Conservation (phyloP, 2,113 vertebrate species). For the Phylloscopus trochiloides region DNA sequence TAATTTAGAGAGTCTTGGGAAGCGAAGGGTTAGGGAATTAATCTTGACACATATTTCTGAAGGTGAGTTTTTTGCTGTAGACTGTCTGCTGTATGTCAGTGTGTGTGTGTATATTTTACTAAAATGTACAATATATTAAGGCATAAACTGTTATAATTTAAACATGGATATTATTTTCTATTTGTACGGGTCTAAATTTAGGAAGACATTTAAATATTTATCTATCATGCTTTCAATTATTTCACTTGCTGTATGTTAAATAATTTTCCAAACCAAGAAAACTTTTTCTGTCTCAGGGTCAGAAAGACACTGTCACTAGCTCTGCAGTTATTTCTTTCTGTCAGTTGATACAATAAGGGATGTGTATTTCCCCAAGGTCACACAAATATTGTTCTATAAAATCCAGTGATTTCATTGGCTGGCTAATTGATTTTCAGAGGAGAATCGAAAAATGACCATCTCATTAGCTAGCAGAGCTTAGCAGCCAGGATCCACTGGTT, state of each 20-base stretch:
- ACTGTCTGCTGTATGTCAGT: background rate
- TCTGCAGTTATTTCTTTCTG: background rate
- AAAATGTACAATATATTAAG: background rate
- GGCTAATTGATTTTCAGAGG: background rate
- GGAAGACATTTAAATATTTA: constrained; percentile 3
- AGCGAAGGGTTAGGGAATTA: constrained; percentile 25
- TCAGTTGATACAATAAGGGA: background rate
- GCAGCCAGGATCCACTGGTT: background rate
- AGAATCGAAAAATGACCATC: background rate
- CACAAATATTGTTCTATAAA: background rate
- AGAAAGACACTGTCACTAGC: background rate
- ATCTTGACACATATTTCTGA: constrained; percentile 30
- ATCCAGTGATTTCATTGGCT: background rate
- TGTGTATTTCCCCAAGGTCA: background rate
- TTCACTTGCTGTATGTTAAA: background rate
- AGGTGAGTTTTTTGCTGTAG: background rate
- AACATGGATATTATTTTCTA: background rate
- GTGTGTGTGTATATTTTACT: background rate
- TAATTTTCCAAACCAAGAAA: background rate
- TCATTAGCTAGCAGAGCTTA: background rate
- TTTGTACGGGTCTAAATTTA: background rate
- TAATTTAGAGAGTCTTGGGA: constrained; percentile 46
- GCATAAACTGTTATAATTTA: background rate
- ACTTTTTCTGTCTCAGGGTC: background rate
- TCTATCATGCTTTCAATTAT: background rate